A percentile compares a stretch with the other conserved stretches of the same genome.
Evolutionary conservation across 2,888 invertebrate genomes (phyloP).

Genomic region (Podotricha telesiphe): DNA sequence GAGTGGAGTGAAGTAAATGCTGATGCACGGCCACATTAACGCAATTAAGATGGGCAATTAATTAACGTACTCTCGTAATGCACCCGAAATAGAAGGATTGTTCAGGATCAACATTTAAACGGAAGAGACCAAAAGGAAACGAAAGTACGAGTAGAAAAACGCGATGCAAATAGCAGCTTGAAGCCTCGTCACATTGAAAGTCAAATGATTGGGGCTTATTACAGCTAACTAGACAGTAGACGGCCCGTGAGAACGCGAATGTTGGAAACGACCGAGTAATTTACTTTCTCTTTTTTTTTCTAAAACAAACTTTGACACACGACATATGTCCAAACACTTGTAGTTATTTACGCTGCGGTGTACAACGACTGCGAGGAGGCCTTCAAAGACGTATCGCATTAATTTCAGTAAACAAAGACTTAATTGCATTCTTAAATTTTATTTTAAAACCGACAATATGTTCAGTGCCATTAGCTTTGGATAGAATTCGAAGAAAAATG

Average conservation of each 20-base stretch:
- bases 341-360: slow-evolving; percentile 66
- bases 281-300: slow-evolving; percentile 48
- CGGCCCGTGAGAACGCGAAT: slow-evolving; percentile 44
- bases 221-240: slow-evolving; percentile 39
- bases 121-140: slow-evolving; percentile 26
- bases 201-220: slow-evolving; percentile 45
- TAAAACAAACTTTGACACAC: slow-evolving; percentile 49
- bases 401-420: slow-evolving; percentile 72
- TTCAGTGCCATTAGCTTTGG: slow-evolving; percentile 58
- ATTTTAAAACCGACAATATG: slow-evolving; percentile 76
- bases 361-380: slow-evolving; percentile 64
- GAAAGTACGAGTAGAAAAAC: slow-evolving; percentile 39
- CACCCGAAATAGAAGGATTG: slow-evolving; percentile 20
- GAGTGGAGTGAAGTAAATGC: slow-evolving; percentile 78
- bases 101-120: slow-evolving; percentile 19
- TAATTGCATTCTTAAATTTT: slow-evolving; percentile 77
- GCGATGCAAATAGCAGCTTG: slow-evolving; percentile 37
- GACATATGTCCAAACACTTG: slow-evolving; percentile 53
- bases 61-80: slow-evolving; percentile 41
- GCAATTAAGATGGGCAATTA: slow-evolving; percentile 79
- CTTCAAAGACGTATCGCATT: slow-evolving; percentile 65
- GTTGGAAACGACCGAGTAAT: slow-evolving; percentile 40
- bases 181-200: slow-evolving; percentile 42
- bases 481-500: slow-evolving; percentile 56
- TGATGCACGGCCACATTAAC: slow-evolving; percentile 76